phyloP scores from a whole-genome alignment of 2,888 invertebrate genomes.

The Choreutis nemorana region DNA sequence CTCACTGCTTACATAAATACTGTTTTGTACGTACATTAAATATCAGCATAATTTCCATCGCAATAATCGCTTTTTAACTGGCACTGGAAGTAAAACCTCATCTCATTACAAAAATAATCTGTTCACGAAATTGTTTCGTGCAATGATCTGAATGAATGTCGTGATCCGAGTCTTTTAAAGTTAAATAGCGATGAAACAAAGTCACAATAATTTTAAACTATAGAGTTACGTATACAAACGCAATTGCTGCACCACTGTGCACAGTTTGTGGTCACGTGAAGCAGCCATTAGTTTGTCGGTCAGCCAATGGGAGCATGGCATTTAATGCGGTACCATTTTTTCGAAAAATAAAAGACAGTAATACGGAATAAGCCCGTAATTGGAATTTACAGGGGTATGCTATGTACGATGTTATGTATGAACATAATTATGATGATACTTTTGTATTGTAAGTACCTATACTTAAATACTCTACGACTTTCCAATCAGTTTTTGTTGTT shows the following conservation, averaged over 20 bases:
- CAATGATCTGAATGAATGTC: constrained; percentile 12
- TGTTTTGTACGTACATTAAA: too few species aligned
- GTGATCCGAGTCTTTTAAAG: constrained; percentile 13
- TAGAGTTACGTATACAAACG: constrained; percentile 30
- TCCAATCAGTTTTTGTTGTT: too few species aligned
- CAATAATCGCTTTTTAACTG: too few species aligned
- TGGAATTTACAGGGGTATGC: not conserved
- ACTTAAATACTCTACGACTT: too few species aligned
- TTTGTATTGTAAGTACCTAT: too few species aligned
- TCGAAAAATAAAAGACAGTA: constrained; percentile 21
- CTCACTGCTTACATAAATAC: too few species aligned
- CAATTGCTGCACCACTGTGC: constrained; percentile 39
- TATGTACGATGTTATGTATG: not conserved
- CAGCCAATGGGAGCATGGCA: constrained; percentile 46
- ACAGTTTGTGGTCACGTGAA: constrained; percentile 62
- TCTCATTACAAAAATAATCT: too few species aligned
- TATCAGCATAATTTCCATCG: too few species aligned
- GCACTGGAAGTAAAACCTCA: too few species aligned
- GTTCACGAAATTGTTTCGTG: too few species aligned
- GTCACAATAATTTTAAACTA: constrained; percentile 17
- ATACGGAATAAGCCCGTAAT: constrained; percentile 11
- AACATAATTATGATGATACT: not conserved
- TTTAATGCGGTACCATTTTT: constrained; percentile 54
- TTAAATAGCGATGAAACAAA: constrained; percentile 11
- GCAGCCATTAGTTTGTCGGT: constrained; percentile 42